Conservation (phyloP, 2,888 invertebrate genomes). For the Brenthis daphne region DNA sequence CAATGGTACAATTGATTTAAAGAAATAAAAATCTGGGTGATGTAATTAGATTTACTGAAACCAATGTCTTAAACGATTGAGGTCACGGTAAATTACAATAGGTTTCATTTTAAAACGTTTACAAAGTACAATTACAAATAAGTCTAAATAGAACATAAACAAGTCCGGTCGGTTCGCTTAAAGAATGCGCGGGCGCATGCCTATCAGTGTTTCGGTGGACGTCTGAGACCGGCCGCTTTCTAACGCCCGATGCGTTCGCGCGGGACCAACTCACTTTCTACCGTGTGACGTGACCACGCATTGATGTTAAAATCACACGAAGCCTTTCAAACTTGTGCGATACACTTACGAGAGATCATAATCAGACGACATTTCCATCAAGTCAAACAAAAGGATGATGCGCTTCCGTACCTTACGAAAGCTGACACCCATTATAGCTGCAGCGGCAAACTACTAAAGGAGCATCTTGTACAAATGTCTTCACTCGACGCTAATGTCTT, state of each 20-base stretch:
- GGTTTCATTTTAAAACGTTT: neutral
- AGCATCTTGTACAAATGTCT: constrained; percentile 23
- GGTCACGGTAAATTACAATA: no score
- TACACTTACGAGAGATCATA: neutral
- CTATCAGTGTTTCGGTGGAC: constrained; percentile 58
- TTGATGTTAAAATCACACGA: constrained; percentile 33
- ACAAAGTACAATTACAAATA: neutral
- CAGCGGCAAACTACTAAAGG: constrained; percentile 15
- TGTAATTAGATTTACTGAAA: no score
- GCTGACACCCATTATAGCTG: constrained; percentile 5
- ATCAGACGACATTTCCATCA: neutral
- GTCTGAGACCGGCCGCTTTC: constrained; percentile 70
- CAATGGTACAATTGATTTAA: no score
- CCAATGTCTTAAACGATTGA: no score
- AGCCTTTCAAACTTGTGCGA: constrained; percentile 9
- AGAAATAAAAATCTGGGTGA: no score
- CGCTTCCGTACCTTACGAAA: constrained; percentile 1
- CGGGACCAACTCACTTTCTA: constrained; percentile 78
- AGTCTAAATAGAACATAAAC: neutral
- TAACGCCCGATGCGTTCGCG: constrained; percentile 72
- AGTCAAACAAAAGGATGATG: neutral
- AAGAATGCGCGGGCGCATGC: constrained; percentile 67
- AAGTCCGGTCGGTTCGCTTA: constrained; percentile 40
- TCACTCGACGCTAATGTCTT: constrained; percentile 21
- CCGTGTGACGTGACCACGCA: constrained; percentile 56